These are phyloP conservation scores for Crypturellus tataupa DNA, from an alignment of 2,797 vertebrate genomes.

Conservation along the genomic window DNA sequence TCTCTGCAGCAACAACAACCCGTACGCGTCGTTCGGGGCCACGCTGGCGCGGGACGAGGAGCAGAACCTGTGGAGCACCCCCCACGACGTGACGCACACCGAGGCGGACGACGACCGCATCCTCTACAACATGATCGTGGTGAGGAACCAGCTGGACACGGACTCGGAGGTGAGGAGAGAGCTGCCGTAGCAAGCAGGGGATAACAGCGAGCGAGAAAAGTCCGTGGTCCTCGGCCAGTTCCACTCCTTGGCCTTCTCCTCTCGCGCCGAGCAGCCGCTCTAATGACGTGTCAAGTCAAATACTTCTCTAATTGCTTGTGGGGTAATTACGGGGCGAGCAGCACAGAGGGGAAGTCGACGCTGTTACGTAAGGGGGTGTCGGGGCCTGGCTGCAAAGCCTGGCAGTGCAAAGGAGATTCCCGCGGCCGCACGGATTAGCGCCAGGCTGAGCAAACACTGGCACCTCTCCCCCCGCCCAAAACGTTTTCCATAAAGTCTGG, in stretches of 20 bases:
- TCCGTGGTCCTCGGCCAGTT: neutral
- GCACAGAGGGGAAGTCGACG: neutral
- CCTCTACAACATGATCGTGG: constrained; percentile 88
- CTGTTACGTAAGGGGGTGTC: constrained; percentile 54
- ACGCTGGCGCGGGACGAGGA: constrained; percentile 79
- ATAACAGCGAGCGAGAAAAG: too few relatives aligned
- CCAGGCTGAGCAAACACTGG: neutral
- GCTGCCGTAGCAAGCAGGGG: neutral
- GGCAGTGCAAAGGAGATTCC: neutral
- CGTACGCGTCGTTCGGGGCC: constrained; percentile 80
- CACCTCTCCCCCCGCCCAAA: neutral
- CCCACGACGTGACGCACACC: constrained; percentile 72
- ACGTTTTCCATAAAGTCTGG: neutral
- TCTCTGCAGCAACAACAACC: constrained; percentile 73
- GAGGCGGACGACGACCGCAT: constrained; percentile 86
- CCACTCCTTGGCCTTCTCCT: neutral
- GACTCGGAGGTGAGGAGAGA: constrained; percentile 88
- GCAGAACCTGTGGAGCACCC: constrained; percentile 79
- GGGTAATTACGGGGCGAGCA: neutral
- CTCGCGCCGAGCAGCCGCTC: neutral
- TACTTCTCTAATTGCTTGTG: neutral
- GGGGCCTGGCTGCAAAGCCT: constrained; percentile 40
- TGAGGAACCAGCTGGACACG: constrained; percentile 89
- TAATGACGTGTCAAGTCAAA: rapidly evolving
- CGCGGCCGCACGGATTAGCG: constrained; percentile 28